Evolutionary conservation across 2,797 vertebrate species (phyloP), one percentile per base, ranked within the genome.

Genomic region (Cryptoprocta ferox): DNA sequence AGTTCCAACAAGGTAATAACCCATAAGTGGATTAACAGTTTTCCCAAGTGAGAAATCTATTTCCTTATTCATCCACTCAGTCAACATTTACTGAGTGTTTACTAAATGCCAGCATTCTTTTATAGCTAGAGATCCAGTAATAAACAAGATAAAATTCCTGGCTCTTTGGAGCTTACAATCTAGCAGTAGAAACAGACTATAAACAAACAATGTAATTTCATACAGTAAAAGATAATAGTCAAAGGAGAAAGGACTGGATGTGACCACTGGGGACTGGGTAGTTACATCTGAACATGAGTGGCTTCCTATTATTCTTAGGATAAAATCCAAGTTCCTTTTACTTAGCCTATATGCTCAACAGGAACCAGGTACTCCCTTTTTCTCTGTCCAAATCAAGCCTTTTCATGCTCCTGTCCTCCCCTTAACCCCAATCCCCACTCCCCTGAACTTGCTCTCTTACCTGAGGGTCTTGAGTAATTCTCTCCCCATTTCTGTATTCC

Each of bases 241-340:
- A 89, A 75, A 84, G n/a, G n/a, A 56, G 32, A 35, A 76, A 80
- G 42, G 35, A 92, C 68, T 10, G 12, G 24, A 3, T 53, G 3
- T 80, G 42, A 81, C 86, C 48, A 45, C 6, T 45, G 21, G 37
- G 39, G 66, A 93, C 5, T 15, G 32, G 1, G 35, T 59, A 21
- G 82, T 86, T 45, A 73, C 4, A 48, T 59, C 14, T 73, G 71
- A 79, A 80, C 21, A 80, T 45, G 45, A n/a, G 42, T 73, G 71
- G 65, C 65, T 85, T 65, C 71, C 53, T 66, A 65, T 11, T 26
- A 79, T 56, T 30, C 19, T 73, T 78, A 71, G 18, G 15, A 94
- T 94, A 94, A 96, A 85, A 82, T 42, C n/a, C 6, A 50, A 61
- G 28, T 50, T 76, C 45, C 59, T 91, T 91, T 73, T 86, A 48